A percentile compares a stretch with the other conserved stretches of the same genome.
Conservation (phyloP, 2,797 vertebrate species). For the Cryptoblepharus egeriae region DNA sequence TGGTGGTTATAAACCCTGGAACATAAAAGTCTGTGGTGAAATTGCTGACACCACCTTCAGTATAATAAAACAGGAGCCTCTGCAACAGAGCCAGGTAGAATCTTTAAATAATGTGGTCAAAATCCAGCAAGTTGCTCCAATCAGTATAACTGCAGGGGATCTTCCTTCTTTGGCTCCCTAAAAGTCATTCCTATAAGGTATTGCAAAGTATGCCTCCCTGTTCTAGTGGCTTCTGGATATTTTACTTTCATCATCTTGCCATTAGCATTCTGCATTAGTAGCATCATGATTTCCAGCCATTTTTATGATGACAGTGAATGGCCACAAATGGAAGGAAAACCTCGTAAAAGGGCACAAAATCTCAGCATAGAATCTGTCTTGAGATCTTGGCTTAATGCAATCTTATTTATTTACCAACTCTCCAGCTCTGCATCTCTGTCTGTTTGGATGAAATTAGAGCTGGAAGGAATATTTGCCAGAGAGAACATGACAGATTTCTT, state of each 20-base stretch:
- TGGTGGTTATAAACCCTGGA: conserved; percentile 12
- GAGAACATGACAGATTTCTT: not conserved
- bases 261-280: conserved; percentile 11
- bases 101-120: conserved; percentile 29
- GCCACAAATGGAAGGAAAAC: conserved; percentile 1
- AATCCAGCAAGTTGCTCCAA: not conserved
- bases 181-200: not conserved
- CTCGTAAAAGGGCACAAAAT: conserved; percentile 15
- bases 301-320: conserved; percentile 37
- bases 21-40: conserved; percentile 18
- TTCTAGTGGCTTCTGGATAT: conserved; percentile 29
- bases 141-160: not conserved
- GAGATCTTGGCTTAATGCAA: conserved; percentile 31
- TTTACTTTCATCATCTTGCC: conserved; percentile 34
- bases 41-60: conserved; percentile 17
- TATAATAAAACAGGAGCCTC: conserved; percentile 4
- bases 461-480: not conserved
- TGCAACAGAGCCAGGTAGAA: not conserved
- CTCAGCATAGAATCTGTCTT: not conserved
- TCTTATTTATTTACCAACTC: not conserved
- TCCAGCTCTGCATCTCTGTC: not conserved
- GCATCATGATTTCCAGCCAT: conserved; percentile 35
- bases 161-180: conserved; percentile 32
- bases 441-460: not conserved
- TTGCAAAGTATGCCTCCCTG: conserved; percentile 12